Evolutionary conservation across 2,888 invertebrate genomes (phyloP), one percentile per base, ranked within the genome.

Genomic region (Rhabditoides inermis): DNA sequence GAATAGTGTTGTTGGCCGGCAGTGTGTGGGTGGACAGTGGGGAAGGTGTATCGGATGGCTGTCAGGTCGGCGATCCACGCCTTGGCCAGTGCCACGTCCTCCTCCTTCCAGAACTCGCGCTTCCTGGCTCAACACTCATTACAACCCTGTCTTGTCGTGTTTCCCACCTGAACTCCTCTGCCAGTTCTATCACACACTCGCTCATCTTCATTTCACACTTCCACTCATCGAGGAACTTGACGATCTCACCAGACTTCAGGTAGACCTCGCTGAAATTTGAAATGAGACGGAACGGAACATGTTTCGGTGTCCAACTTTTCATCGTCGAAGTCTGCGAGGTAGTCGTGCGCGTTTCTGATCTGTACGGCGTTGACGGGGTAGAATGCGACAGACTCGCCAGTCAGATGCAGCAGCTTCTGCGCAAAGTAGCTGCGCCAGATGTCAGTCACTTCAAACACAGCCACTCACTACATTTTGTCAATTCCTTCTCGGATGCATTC

Each of bases 381-480:
- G 49, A 66, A 66, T 0, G 61, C 55, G 10, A 66, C 53, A 15
- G 52, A 51, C 6, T 58, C 49, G 7, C 61, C 66, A 7, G 53
- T 54, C 12, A 60, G 36, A 48, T 64, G 62, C 7, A 66, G 52
- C 0, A 64, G 45, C 32, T 52, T 61, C 49, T 63, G 60, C 10
- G 62, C 48, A 27, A 58, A 64, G 46, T 56, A 66, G 7, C 61
- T 56, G 20, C 66, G 45, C 63, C 62, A 64, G 39, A 66, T 64
- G 42, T 66, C 66, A 0, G 61, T 60, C 2, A 40, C 44, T 26
- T 41, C 10, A 40, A 22, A 39, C 22, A 35, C 18, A 25, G 2
- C n/a, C 27, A 10, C 2, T 18, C 7, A 39, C 7, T 18, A 32
- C 15, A 32, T 15, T 32, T 32, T 32, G 7, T 10, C 7, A 7